phyloP scores from a whole-genome alignment of 2,888 invertebrate genomes.

The Barypeithes pellucidus region DNA sequence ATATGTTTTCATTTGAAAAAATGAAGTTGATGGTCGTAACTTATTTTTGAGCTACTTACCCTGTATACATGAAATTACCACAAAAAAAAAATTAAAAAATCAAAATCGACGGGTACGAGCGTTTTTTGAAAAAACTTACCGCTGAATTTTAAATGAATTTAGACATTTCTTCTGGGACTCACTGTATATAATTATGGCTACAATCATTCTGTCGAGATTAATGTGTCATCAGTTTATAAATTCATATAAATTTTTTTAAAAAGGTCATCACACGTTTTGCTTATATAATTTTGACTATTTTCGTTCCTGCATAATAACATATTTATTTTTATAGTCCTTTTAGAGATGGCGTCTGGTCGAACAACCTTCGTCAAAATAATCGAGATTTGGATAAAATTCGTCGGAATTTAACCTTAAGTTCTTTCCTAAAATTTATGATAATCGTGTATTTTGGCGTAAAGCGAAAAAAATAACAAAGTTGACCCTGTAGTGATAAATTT shows the following conservation, averaged over 20 bases:
- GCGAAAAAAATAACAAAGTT: conserved; percentile 1
- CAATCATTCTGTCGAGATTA: background rate
- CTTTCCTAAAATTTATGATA: conserved; percentile 6
- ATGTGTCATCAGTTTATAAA: conserved; percentile 13
- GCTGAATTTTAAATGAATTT: too few relatives aligned
- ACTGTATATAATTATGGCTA: too few relatives aligned
- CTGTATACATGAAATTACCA: too few relatives aligned
- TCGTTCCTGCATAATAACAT: background rate
- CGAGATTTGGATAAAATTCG: conserved; percentile 23
- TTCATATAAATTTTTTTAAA: background rate
- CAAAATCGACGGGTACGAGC: too few relatives aligned
- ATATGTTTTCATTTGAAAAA: too few relatives aligned
- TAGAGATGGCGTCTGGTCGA: conserved; percentile 1
- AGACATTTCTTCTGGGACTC: too few relatives aligned
- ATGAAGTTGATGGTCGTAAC: too few relatives aligned
- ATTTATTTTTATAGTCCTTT: background rate
- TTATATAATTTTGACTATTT: conserved; percentile 17
- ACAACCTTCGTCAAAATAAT: conserved; percentile 5
- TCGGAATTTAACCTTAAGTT: conserved; percentile 20
- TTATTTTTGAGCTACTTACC: too few relatives aligned
- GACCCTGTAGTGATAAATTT: background rate
- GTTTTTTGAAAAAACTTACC: too few relatives aligned
- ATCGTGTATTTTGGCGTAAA: background rate
- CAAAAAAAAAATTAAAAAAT: too few relatives aligned
- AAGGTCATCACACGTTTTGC: conserved; percentile 1